Evolutionary conservation across 2,888 invertebrate genomes (phyloP).

Genomic region (Nasonovia ribisnigri): DNA sequence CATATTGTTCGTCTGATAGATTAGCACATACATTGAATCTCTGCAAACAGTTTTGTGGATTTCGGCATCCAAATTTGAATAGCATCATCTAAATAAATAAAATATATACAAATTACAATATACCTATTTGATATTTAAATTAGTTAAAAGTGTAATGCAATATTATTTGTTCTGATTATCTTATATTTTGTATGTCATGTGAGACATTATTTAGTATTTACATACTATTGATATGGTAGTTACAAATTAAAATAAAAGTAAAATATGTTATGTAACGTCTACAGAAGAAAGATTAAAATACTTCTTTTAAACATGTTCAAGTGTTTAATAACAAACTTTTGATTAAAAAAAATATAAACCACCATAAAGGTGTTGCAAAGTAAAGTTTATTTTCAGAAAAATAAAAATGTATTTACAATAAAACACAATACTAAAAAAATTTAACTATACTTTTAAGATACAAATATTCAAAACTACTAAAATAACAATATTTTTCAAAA

Average conservation of each 20-base stretch:
- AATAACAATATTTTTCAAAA: background rate
- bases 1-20: conserved; percentile 73
- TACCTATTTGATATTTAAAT: background rate
- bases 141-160: conserved; percentile 64
- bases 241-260: background rate
- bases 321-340: background rate
- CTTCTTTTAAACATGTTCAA: background rate
- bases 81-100: conserved; percentile 70
- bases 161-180: conserved; percentile 48
- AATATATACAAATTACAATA: conserved; percentile 17
- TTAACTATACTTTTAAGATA: background rate
- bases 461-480: background rate
- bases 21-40: conserved; percentile 73
- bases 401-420: background rate
- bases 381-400: background rate
- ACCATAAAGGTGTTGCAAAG: background rate
- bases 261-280: background rate
- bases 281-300: background rate
- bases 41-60: conserved; percentile 71
- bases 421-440: background rate
- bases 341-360: background rate
- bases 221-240: background rate
- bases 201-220: background rate
- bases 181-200: conserved; percentile 14
- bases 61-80: conserved; percentile 70